Percentiles rank a stretch among this genome's conserved stretches.
phyloP scores from a whole-genome alignment of 2,888 invertebrate species.

The Cephalotes varians region DNA sequence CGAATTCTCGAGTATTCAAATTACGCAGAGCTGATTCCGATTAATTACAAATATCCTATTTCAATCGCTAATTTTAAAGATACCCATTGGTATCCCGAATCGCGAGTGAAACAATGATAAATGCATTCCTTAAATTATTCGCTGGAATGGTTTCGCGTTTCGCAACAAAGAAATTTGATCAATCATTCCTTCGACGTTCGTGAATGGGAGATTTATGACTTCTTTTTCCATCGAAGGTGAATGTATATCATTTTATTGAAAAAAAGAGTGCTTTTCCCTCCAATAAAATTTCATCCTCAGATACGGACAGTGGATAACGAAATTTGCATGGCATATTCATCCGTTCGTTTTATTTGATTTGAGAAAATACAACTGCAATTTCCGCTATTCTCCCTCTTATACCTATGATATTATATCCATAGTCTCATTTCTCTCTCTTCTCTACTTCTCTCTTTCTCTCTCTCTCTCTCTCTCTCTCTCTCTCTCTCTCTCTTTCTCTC shows the following conservation, averaged over 20 bases:
- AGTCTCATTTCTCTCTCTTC: neutral
- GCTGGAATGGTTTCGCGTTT: slow-evolving; percentile 19
- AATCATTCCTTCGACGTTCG: slow-evolving; percentile 39
- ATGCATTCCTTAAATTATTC: slow-evolving; percentile 22
- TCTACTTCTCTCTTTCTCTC: slow-evolving; percentile 24
- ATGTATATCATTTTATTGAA: slow-evolving; percentile 51
- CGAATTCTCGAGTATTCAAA: neutral
- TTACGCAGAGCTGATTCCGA: neutral
- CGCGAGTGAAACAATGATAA: slow-evolving; percentile 42
- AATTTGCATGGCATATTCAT: slow-evolving; percentile 68
- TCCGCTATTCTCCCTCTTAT: slow-evolving; percentile 18
- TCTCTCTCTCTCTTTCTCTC: slow-evolving; percentile 36
- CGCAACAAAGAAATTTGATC: slow-evolving; percentile 49
- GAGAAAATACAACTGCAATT: slow-evolving; percentile 70
- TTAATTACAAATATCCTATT: slow-evolving; percentile 21
- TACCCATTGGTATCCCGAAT: neutral
- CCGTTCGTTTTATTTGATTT: slow-evolving; percentile 58
- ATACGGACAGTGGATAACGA: slow-evolving; percentile 33
- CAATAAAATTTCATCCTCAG: slow-evolving; percentile 51
- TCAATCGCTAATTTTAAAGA: slow-evolving; percentile 18
- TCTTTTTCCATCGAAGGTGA: slow-evolving; percentile 14
- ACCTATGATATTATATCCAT: neutral
- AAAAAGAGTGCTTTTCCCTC: slow-evolving; percentile 53
- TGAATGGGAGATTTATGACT: slow-evolving; percentile 45
- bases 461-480: slow-evolving; percentile 18